Conservation (phyloP, 2,888 invertebrate genomes). For the Hypolimnas misippus region DNA sequence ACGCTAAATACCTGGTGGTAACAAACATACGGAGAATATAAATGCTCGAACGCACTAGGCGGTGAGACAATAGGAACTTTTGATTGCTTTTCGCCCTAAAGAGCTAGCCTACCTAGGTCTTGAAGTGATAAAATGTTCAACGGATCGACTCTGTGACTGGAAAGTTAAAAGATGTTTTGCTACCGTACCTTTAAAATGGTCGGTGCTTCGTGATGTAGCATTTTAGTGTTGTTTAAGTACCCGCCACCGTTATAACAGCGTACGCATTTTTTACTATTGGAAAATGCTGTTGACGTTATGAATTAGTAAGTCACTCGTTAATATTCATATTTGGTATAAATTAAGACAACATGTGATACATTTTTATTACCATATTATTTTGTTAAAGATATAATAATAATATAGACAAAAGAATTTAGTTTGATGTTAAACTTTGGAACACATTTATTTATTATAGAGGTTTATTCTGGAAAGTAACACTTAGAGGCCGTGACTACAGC, state of each 20-base stretch:
- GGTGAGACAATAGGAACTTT: constrained; percentile 58
- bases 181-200: constrained; percentile 5
- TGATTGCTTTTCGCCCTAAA: constrained; percentile 70
- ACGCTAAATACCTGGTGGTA: constrained; percentile 59
- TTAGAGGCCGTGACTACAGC: background rate
- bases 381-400: too few relatives aligned
- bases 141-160: constrained; percentile 7
- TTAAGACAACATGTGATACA: background rate
- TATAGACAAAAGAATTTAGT: background rate
- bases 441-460: background rate
- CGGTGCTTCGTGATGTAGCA: constrained; percentile 1
- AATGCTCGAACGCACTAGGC: constrained; percentile 52
- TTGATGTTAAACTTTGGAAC: background rate
- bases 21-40: constrained; percentile 64
- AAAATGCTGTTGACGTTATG: background rate
- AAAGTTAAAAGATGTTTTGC: constrained; percentile 7
- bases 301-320: constrained; percentile 5
- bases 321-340: constrained; percentile 4
- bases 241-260: background rate
- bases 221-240: constrained; percentile 2
- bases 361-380: background rate
- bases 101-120: constrained; percentile 40
- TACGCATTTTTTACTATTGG: background rate
- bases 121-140: constrained; percentile 10
- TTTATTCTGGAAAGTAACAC: background rate